Evolutionary conservation across 1,140 invertebrate genomes (phyloP), one percentile per base, ranked within the genome.

Genomic region (Hermatobates lingyangjiaoensis): DNA sequence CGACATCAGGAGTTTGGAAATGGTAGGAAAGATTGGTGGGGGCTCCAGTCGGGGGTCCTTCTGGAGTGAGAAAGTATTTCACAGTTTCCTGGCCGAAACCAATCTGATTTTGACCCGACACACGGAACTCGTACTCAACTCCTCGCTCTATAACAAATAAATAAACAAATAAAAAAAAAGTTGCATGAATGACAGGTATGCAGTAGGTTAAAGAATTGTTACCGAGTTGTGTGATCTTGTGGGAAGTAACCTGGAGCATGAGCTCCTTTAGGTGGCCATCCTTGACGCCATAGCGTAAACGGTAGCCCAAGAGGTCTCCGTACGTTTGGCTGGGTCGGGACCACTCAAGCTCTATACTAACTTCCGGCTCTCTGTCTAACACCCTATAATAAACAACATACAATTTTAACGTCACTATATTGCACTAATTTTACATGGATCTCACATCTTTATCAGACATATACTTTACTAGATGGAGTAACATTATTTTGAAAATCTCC

Each of bases 31-130:
- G 76, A 61, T 90, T 89, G 0, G 80, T 76, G 0, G 87, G 86
- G 1, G 87, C 81, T 3, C 84, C 87, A 5, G 81, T 78, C 0
- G 87, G 87, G 7, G 79, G 74, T 5, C 89, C 91, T 73, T 96
- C 93, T 0, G 91, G 91, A 7, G 90, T 96, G 39, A 79, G 76
- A 66, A 90, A 83, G 58, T 81, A 83, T 59, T 82, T 81, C 0
- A 93, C 81, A 0, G 83, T 81, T 64, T 96, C 89, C 66, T 96
- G 89, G 2, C 93, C 93, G 60, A 82, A 85, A 30, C 90, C 92
- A 26, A 94, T 84, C 50, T 83, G 75, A 69, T 96, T 98, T 60
- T 80, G 80, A 1, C 89, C 93, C 1, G 90, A 81, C 1, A 98
- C 79, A 55, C 89, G 74, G 62, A 96, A 95, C 66, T 97, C 92